Evolutionary conservation across 2,113 vertebrate species (phyloP), one percentile per base, ranked within the genome.

Genomic region (Seriola dumerili): DNA sequence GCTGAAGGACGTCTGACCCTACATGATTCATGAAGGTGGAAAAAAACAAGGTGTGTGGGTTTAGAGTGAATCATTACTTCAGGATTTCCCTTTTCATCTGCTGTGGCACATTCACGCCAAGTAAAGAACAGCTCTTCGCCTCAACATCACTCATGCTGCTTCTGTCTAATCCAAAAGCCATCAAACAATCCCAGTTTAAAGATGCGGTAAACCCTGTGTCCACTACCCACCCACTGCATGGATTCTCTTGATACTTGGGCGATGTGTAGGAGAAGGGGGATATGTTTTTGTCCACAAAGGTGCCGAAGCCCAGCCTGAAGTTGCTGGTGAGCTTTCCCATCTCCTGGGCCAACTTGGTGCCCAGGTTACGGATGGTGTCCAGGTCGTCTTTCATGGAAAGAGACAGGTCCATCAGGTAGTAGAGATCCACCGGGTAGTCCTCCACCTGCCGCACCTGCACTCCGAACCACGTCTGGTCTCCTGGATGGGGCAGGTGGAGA

Each of bases 341-440:
- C 94, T 99, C 98, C 10, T 96, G 95, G 0, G 98, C 97, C 70
- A 99, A 95, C 87, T 96, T 98, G 64, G 98, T 99, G 25, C 98
- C 98, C 90, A 99, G 91, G 81, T 96, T 98, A 8, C 96, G 97
- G 88, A 99, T 99, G 8, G 95, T 99, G 76, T 97, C 96, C 81
- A 99, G 90, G 86, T 99, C 98, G 0, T 99, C 97, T 0, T 99
- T 99, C 98, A 99, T 99, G 91, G 98, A 99, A 19, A 99, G 95
- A 5, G 98, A 99, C 25, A 99, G 97, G 83, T 99, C 98, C 98
- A 99, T 99, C 92, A 99, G 93, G 94, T 99, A 99, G 94, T 99
- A 99, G 9, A 99, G 93, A 75, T 99, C 98, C 92, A 99, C 98
- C 0, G 98, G 98, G 69, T 99, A 99, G 80, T 99, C 98, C 84